Evolutionary conservation across 2,113 vertebrate genomes (phyloP), one percentile per base, ranked within the genome.

Genomic region (Cryptomyrus ogoouensis): DNA sequence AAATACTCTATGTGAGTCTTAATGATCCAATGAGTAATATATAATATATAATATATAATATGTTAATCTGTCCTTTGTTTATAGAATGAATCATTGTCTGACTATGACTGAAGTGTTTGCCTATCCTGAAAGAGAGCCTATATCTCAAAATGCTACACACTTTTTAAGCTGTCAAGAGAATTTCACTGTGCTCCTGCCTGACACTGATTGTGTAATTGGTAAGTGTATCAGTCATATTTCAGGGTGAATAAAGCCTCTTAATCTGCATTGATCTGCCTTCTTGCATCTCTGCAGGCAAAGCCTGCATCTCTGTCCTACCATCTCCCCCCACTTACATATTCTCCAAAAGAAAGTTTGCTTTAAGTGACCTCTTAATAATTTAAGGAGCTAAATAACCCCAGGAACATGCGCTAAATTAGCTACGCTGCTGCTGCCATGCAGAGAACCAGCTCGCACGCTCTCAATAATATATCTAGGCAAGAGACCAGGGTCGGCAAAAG

Each of bases 361-460:
- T 89, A 89, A 89, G 88, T 91, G 90, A 89, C 90, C 83, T n/a
- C 87, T 91, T 85, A 91, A 91, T 91, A 91, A 91, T 91, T 91
- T 77, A 91, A 27, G 44, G 80, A 74, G 80, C 88, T 89, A 91
- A 91, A 91, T 86, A 91, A 91, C 88, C 88, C 88, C 90, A 91
- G 44, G 24, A 91, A 44, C 50, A 24, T 53, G 44, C 66, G 88
- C 58, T 74, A 91, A 91, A 91, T 91, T 89, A 88, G 42, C 87
- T 24, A 9, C 27, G 21, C 49, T 15, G 70, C 42, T 19, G 84
- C 74, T 84, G 17, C 42, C 42, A 1, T 58, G 88, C 56, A 88
- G 50, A 90, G 90, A 42, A 35, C 3, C 24, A 52, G 53, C 70
- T 83, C 31, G 3, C 47, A 46, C 27, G 4, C 56, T 44, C 87